Conservation (phyloP, 2,113 vertebrate species). For the Phalacrocorax aristotelis region DNA sequence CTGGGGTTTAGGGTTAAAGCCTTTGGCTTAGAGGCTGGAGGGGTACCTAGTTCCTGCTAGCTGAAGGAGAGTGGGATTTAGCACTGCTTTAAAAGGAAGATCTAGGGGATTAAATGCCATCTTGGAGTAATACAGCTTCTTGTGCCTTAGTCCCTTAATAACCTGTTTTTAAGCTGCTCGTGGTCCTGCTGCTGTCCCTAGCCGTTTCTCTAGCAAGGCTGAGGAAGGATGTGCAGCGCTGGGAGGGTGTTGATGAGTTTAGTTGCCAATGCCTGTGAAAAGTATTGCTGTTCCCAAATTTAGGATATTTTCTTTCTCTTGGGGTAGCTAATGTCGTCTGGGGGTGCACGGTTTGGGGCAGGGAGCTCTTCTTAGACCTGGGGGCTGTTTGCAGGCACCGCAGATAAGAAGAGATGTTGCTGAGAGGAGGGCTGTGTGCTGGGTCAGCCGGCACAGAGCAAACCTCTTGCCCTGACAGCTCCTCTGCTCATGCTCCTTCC, state of each 20-base stretch:
- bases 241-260: background rate
- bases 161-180: background rate
- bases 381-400: background rate
- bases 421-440: background rate
- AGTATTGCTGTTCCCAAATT: background rate
- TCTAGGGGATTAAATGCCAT: background rate
- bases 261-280: background rate
- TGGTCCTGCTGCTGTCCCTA: background rate
- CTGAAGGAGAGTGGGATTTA: background rate
- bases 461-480: background rate
- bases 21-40: background rate
- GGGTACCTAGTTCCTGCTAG: fast-evolving
- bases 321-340: background rate
- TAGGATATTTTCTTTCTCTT: background rate
- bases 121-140: background rate
- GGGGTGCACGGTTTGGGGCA: background rate
- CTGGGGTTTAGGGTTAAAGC: background rate
- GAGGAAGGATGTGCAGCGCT: background rate
- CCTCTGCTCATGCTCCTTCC: background rate
- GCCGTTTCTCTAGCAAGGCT: background rate
- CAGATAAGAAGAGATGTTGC: background rate
- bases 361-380: background rate
- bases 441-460: background rate
- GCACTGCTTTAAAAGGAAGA: background rate
- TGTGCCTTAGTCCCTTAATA: background rate